Evolutionary conservation across 1,140 invertebrate species (phyloP), one percentile per base, ranked within the genome.

Genomic region (Myzus persicae): DNA sequence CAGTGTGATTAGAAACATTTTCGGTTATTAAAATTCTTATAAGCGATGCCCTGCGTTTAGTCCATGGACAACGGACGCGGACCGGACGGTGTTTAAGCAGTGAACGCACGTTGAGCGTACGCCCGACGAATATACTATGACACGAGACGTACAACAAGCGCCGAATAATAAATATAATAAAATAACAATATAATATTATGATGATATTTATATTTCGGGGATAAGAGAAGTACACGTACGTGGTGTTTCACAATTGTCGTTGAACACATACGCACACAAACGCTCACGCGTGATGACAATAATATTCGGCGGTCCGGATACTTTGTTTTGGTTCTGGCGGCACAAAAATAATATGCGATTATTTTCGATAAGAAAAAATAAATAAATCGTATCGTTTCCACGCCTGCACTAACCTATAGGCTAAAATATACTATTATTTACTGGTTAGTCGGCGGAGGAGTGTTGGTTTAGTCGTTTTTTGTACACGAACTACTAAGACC

Each of bases 111-210:
- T 90, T 18, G 24, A 26, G 20, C 0, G 36, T 89, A 90, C 51
- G 38, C 40, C 89, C 1, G 51, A 90, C 89, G 89, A 89, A 89
- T 67, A 90, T 36, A 88, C 14, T 48, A 88, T 51, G 9, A 88
- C 46, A 44, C 84, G 36, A n/a, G n/a, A 88, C 31, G 14, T 67
- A 76, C 59, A 76, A 76, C n/a, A 76, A 76, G 36, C 59, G 59
- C 36, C 59, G 59, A 76, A n/a, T 76, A 76, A 76, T 59, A 59
- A 59, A 59, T 59, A 59, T n/a, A 51, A 24, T 51, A 51, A 22
- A 51, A 51, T 51, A 51, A 48, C 6, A 51, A 51, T 51, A 51
- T 24, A 51, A 51, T 76, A 85, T 42, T 85, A 44, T 18, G 42
- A 44, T 18, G 42, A 85, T 44, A 85, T 42, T 85, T 85, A 44